Evolutionary conservation across 2,797 vertebrate species (phyloP), one percentile per base, ranked within the genome.

Genomic region (Hephaestus fuliginosus): DNA sequence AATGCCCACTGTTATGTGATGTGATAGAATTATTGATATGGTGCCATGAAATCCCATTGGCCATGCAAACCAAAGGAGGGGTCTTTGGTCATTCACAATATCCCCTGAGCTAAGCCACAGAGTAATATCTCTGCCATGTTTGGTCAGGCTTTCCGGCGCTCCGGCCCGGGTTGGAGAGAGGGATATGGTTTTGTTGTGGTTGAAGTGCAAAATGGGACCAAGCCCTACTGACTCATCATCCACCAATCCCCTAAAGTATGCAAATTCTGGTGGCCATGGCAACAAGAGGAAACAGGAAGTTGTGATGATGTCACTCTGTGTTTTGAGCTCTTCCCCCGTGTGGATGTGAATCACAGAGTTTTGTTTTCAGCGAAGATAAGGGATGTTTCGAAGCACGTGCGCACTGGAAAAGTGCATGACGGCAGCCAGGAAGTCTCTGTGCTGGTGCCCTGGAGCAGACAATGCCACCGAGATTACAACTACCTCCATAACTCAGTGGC

Each of bases 201-300:
- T 72, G 48, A 81, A 77, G 72, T 53, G 57, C 72, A 83, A 86
- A 83, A 86, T 52, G 36, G 74, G 84, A 84, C 92, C 89, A 81
- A 90, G 66, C 94, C 91, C 87, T 69, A 68, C 82, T 95, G 93
- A 95, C 90, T 94, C 93, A 95, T 91, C 91, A 77, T 77, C 91
- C 75, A 82, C 92, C 92, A 93, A 92, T 93, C 73, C 5, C 68
- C 46, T 39, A 14, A 64, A 73, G 86, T 76, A 92, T 90, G 86
- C 78, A 85, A 85, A 93, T 92, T 28, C 17, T 17, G 14, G 69
- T 62, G 39, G 17, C 85, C 79, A 65, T n/a, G 30, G 89, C 85
- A 92, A 93, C 90, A 44, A 10, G 28, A 56, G 84, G 89, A 95
- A 95, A 95, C 93, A 95, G 94, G 95, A 96, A 95, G 93, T 91